phyloP scores from a whole-genome alignment of 2,797 vertebrate genomes.

The Pseudochromis fuscus region DNA sequence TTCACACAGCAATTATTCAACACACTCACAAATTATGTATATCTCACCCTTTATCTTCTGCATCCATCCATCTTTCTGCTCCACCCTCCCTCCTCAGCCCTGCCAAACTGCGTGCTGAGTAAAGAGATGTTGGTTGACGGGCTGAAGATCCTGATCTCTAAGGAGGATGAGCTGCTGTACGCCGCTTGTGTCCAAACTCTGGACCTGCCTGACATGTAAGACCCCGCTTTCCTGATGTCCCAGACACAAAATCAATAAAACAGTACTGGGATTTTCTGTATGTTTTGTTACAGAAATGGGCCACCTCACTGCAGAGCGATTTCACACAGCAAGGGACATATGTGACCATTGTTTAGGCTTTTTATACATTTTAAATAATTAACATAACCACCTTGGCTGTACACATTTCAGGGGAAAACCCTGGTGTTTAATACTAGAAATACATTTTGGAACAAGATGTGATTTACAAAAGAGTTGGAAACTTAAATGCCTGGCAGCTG shows the following conservation, averaged over 20 bases:
- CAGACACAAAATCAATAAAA: background rate
- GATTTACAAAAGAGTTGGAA: constrained; percentile 45
- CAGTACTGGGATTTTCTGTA: background rate
- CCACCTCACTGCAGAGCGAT: background rate
- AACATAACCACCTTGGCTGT: background rate
- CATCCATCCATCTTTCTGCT: constrained; percentile 40
- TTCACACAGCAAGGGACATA: background rate
- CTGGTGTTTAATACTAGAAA: constrained; percentile 3
- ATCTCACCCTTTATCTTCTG: constrained; percentile 44
- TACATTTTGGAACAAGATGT: constrained; percentile 29
- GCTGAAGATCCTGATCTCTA: constrained; percentile 95
- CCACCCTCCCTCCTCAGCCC: constrained; percentile 63
- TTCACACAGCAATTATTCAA: constrained; percentile 47
- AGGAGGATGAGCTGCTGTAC: constrained; percentile 96
- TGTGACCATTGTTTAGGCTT: background rate
- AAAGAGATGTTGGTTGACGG: constrained; percentile 95
- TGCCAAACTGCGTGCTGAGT: constrained; percentile 91
- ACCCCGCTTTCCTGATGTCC: background rate
- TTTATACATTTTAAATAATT: too few species aligned
- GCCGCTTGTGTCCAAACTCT: constrained; percentile 94
- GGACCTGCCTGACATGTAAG: constrained; percentile 97
- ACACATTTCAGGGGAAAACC: background rate
- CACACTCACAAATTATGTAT: constrained; percentile 47
- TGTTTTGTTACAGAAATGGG: background rate
- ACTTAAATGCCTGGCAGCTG: constrained; percentile 43